Evolutionary conservation across 1,140 invertebrate species (phyloP), one percentile per base, ranked within the genome.

Genomic region (Brevipalpus yothersi): DNA sequence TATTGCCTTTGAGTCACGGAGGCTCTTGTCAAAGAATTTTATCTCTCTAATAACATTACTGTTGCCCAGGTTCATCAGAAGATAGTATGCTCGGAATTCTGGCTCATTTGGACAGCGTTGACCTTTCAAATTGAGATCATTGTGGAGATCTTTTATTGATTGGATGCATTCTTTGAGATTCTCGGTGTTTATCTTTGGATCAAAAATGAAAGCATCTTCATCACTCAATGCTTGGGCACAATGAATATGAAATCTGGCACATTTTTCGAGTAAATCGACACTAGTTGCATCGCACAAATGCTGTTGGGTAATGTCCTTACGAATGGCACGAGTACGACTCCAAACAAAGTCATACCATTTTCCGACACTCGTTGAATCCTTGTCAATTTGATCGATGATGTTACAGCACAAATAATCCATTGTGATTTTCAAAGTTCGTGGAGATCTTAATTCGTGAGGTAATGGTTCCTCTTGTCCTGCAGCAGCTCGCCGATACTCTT

Each of bases 101-200:
- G 86, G 72, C 69, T 93, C 90, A 68, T 84, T 82, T 0, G 73
- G 71, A 69, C 85, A 91, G 0, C 67, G 71, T 43, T 82, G 74
- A 13, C 74, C 77, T 53, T 80, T 80, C 49, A 80, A 74, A 5
- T 75, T 69, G 0, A 84, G 68, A 63, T 91, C 81, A 64, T 84
- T 79, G 67, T 90, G 90, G 77, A 92, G 82, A 64, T 94, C 87
- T 66, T 92, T 91, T 0, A 98, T 73, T 0, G 87, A 88, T 70
- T 96, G 89, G 42, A 97, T 72, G 68, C 91, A 96, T 70, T 97
- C 96, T 1, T 86, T 92, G 7, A 98, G 73, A 72, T 96, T 95
- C 71, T 98, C 92, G 8, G 87, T 85, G 71, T 98, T 98, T 49
- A 97, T 84, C 72, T 92, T 95, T 53, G 84, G 80, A 71, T 97